phyloP scores from a whole-genome alignment of 2,797 vertebrate genomes.

The Helarctos malayanus region DNA sequence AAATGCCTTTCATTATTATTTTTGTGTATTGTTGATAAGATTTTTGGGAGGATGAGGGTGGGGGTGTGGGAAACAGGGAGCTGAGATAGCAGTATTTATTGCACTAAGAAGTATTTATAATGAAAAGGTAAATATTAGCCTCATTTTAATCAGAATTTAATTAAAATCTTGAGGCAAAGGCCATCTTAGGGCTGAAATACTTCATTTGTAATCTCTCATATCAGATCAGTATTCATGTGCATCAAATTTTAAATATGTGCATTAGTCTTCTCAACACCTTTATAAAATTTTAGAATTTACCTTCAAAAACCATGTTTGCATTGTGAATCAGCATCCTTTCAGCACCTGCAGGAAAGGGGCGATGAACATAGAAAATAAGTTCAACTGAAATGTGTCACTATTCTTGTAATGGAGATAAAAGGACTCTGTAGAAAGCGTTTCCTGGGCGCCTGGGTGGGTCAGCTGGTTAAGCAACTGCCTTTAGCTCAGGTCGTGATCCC shows the following conservation, averaged over 20 bases:
- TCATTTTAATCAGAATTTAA: background rate
- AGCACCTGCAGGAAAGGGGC: background rate
- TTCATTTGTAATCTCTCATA: background rate
- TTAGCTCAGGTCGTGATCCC: background rate
- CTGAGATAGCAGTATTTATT: background rate
- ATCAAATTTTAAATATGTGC: background rate
- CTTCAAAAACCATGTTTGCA: background rate
- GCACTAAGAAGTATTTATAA: background rate
- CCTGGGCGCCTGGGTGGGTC: background rate
- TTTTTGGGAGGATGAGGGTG: background rate
- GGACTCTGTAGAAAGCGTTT: background rate
- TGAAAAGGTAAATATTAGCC: background rate
- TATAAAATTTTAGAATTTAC: background rate
- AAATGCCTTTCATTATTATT: background rate
- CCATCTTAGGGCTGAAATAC: background rate
- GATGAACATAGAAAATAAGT: background rate
- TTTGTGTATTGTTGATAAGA: background rate
- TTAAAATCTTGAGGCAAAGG: background rate
- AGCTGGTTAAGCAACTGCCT: background rate
- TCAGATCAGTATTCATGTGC: background rate
- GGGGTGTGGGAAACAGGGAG: background rate
- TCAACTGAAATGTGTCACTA: background rate
- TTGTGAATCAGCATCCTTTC: background rate
- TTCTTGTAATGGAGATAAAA: background rate
- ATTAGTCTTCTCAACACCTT: background rate